phyloP scores from a whole-genome alignment of 2,888 invertebrate genomes.

The Diadegma fenestrale region DNA sequence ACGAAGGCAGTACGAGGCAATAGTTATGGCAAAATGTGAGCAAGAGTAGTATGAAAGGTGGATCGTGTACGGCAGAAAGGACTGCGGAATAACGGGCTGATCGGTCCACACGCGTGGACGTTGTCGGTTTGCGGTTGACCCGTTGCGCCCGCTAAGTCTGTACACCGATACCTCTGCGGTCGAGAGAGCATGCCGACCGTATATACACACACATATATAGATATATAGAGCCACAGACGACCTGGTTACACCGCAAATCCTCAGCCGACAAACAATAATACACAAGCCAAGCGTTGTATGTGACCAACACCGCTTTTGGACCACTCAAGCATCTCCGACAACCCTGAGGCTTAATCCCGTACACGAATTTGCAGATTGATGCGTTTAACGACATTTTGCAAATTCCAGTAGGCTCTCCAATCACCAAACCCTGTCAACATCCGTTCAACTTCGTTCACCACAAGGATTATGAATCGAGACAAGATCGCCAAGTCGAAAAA shows the following conservation, averaged over 20 bases:
- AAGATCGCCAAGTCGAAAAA: background rate
- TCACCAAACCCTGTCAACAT: constrained; percentile 24
- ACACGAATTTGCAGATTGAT: constrained; percentile 42
- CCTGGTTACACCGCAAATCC: constrained; percentile 72
- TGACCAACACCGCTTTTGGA: constrained; percentile 25
- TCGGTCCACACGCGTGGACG: constrained; percentile 78
- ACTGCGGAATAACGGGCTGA: constrained; percentile 64
- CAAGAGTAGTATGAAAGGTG: constrained; percentile 53
- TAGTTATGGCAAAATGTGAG: constrained; percentile 28
- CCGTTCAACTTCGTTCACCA: background rate
- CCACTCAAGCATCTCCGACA: constrained; percentile 29
- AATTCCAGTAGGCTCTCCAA: constrained; percentile 32
- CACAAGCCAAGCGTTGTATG: constrained; percentile 32
- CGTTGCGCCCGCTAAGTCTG: constrained; percentile 76
- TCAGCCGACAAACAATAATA: constrained; percentile 65
- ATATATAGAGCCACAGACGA: constrained; percentile 20
- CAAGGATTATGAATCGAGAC: constrained; percentile 7
- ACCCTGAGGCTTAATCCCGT: constrained; percentile 25
- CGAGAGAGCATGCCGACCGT: constrained; percentile 77
- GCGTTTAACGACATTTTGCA: constrained; percentile 52
- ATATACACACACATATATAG: background rate
- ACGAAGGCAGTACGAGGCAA: constrained; percentile 51
- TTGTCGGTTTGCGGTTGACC: constrained; percentile 84
- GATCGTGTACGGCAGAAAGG: constrained; percentile 48
- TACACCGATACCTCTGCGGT: constrained; percentile 82